Conservation (phyloP, 2,797 vertebrate species). For the Oreochromis grahami region DNA sequence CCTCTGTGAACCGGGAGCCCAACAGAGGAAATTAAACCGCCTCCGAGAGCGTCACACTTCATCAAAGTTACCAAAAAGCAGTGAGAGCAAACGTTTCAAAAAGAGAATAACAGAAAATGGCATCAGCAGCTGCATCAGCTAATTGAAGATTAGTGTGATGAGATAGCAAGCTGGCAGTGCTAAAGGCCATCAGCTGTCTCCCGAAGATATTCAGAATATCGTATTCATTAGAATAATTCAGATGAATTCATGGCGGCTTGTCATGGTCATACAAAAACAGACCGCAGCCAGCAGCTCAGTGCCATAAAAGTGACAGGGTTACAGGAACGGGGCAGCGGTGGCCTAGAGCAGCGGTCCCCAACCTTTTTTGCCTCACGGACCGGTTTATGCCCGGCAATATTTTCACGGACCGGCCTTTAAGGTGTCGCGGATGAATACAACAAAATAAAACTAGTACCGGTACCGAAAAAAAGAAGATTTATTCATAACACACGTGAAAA, state of each 20-base stretch:
- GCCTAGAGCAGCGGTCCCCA: too few species aligned
- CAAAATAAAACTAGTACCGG: too few species aligned
- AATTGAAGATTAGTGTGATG: constrained; percentile 61
- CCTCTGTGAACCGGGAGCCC: constrained; percentile 3
- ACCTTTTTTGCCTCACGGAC: too few species aligned
- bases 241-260: constrained; percentile 36
- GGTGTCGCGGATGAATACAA: too few species aligned
- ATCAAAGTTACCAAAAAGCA: constrained; percentile 37
- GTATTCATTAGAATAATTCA: not conserved
- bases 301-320: constrained; percentile 6
- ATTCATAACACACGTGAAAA: too few species aligned
- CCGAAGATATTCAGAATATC: constrained; percentile 15
- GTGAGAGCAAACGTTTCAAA: constrained; percentile 14
- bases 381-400: too few species aligned
- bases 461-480: too few species aligned
- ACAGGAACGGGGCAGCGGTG: not conserved
- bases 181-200: constrained; percentile 41
- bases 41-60: constrained; percentile 20
- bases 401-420: too few species aligned
- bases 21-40: constrained; percentile 32
- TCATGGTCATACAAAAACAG: constrained; percentile 1
- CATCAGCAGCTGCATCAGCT: constrained; percentile 50
- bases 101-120: constrained; percentile 32
- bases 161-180: constrained; percentile 28
- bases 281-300: constrained; percentile 6